Percentiles rank a stretch among this genome's conserved stretches.
Evolutionary conservation across 1,140 invertebrate genomes (phyloP).

Genomic region (Drosophila grimshawi): DNA sequence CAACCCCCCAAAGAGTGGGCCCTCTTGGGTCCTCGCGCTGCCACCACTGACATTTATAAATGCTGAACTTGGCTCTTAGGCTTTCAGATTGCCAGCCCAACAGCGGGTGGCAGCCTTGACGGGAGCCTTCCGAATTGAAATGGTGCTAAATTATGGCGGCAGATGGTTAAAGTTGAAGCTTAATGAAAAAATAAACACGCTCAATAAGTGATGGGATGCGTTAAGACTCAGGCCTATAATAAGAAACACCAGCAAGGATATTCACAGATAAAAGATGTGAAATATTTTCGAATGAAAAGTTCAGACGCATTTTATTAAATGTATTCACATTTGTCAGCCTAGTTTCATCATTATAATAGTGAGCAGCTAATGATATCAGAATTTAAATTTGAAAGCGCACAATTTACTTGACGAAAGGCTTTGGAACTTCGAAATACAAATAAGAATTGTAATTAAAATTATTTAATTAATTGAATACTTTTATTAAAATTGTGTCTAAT

Average conservation of each 20-base stretch:
- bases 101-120: conserved; percentile 52
- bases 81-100: not conserved
- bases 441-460: no score
- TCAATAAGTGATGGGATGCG: conserved; percentile 16
- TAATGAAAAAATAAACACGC: conserved; percentile 8
- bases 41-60: conserved; percentile 48
- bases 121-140: conserved; percentile 39
- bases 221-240: conserved; percentile 1
- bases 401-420: no score
- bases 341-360: no score
- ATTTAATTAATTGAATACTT: no score
- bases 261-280: conserved; percentile 12
- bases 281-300: conserved; percentile 2
- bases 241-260: not conserved
- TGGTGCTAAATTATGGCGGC: conserved; percentile 31
- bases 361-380: not conserved
- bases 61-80: conserved; percentile 37
- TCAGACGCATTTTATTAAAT: not conserved
- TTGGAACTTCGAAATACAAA: no score
- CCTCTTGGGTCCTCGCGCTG: conserved; percentile 29
- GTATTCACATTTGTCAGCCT: not conserved
- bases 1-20: conserved; percentile 18
- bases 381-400: no score
- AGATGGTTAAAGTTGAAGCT: conserved; percentile 34
- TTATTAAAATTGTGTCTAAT: no score